A percentile compares a stretch with the other conserved stretches of the same genome.
These are phyloP conservation scores for Alviniconcha marisindica DNA, from an alignment of 1,140 invertebrate species.

Conservation along the genomic window DNA sequence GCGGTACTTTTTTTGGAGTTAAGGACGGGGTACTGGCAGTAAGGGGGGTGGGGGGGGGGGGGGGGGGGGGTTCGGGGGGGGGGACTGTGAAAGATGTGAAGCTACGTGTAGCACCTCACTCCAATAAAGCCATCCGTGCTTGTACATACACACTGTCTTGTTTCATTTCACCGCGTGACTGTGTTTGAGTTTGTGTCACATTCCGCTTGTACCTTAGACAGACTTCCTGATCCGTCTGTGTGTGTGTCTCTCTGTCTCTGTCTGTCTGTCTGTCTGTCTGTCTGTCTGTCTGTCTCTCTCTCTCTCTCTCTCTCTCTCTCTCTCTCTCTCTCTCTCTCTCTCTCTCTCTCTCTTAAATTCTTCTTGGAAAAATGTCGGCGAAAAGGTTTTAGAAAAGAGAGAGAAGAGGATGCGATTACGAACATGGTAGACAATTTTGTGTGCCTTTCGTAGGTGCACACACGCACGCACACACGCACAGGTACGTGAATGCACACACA, in stretches of 20 bases:
- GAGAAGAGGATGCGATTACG: not conserved
- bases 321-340: conserved; percentile 1
- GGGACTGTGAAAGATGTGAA: not conserved
- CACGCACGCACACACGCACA: not conserved
- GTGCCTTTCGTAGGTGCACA: no score
- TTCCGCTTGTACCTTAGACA: not conserved
- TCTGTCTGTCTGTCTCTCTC: no score
- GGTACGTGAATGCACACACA: not conserved
- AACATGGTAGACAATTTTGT: not conserved
- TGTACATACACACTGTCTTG: conserved; percentile 12
- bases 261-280: not conserved
- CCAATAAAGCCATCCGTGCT: conserved; percentile 33
- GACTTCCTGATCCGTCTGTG: not conserved
- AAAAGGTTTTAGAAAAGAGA: not conserved
- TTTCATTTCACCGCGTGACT: not conserved
- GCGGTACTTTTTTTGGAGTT: not conserved
- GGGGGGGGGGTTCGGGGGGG: not conserved
- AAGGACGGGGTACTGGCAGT: not conserved
- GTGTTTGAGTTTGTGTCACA: not conserved
- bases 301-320: not conserved
- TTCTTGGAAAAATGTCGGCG: not conserved
- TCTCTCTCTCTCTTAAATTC: not conserved
- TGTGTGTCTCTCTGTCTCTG: not conserved
- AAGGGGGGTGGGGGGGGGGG: not conserved
- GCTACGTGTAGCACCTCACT: conserved; percentile 23